Percentiles rank a stretch among this genome's conserved stretches.
phyloP scores from a whole-genome alignment of 1,140 invertebrate species.

The Plodia interpunctella region DNA sequence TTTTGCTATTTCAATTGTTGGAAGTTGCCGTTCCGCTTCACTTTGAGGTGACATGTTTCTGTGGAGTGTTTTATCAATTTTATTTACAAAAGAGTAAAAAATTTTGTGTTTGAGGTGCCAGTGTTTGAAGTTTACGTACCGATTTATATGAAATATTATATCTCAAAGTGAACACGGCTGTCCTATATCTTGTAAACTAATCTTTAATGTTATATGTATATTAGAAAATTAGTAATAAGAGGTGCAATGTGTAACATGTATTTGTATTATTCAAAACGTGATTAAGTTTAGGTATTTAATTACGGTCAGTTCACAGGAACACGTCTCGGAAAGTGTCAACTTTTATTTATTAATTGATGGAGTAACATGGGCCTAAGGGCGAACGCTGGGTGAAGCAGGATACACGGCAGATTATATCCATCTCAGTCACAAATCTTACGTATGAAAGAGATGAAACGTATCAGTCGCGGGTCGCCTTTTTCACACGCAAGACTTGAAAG shows the following conservation, averaged over 20 bases:
- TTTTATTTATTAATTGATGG: constrained; percentile 45
- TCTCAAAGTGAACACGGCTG: constrained; percentile 12
- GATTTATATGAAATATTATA: constrained; percentile 8
- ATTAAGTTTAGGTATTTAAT: constrained; percentile 27
- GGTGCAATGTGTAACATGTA: constrained; percentile 53
- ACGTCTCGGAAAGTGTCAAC: constrained; percentile 9
- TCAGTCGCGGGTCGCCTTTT: too few species aligned
- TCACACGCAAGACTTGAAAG: too few species aligned
- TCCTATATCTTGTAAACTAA: constrained; percentile 32
- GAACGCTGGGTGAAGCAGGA: too few species aligned
- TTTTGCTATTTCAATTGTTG: constrained; percentile 64
- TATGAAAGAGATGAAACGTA: too few species aligned
- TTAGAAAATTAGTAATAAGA: constrained; percentile 61
- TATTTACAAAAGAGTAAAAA: not conserved
- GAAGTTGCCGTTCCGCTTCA: constrained; percentile 38
- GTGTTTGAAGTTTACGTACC: not conserved
- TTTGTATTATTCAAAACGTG: constrained; percentile 32
- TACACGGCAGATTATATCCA: too few species aligned
- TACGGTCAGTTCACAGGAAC: constrained; percentile 33
- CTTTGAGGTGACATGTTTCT: constrained; percentile 6
- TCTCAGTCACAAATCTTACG: too few species aligned
- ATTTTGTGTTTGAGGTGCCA: not conserved
- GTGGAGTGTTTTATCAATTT: not conserved
- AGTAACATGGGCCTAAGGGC: constrained; percentile 54
- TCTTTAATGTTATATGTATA: constrained; percentile 59